These are phyloP conservation scores for Bagarius yarrelli DNA, from an alignment of 2,113 vertebrate species.

Conservation along the genomic window DNA sequence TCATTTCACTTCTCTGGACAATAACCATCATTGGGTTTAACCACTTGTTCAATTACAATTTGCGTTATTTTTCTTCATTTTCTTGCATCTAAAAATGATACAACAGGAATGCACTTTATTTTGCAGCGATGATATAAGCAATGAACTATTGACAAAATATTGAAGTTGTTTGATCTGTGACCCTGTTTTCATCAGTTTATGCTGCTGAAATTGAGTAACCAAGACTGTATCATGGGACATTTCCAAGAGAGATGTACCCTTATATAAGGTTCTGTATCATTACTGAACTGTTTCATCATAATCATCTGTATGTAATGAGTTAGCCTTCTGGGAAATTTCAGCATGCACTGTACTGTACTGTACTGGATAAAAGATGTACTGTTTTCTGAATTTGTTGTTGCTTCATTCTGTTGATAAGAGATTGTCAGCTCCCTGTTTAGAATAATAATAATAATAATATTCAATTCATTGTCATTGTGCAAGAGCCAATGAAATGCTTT, in stretches of 20 bases:
- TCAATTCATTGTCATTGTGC: too few species aligned
- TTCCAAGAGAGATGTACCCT: too few species aligned
- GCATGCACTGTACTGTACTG: not conserved
- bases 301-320: not conserved
- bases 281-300: not conserved
- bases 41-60: not conserved
- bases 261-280: too few species aligned
- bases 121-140: not conserved
- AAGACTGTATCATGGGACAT: not conserved
- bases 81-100: not conserved
- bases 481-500: too few species aligned
- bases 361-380: slow-evolving; percentile 5
- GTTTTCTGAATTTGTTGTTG: not conserved
- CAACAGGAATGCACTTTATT: not conserved
- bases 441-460: too few species aligned
- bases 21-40: not conserved
- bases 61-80: not conserved
- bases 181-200: not conserved
- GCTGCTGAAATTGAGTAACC: not conserved
- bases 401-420: slow-evolving; percentile 20
- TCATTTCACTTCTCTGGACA: not conserved
- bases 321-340: slow-evolving; percentile 32
- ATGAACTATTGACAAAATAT: not conserved
- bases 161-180: not conserved
- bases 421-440: slow-evolving; percentile 32